Evolutionary conservation across 2,888 invertebrate genomes (phyloP).

Genomic region (Coronaproctus castanopsis): DNA sequence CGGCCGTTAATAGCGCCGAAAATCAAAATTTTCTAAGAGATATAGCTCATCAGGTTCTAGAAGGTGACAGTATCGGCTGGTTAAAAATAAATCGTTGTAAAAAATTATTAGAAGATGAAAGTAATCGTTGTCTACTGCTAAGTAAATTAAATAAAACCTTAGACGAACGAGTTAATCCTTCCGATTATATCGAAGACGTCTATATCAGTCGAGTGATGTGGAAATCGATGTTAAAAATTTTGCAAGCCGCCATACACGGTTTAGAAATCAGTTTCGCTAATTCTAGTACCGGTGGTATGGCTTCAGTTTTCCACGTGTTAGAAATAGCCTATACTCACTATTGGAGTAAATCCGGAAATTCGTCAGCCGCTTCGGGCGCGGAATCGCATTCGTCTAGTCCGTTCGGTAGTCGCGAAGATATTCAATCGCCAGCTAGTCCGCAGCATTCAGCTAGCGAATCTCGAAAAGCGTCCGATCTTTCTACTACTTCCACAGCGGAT

Average conservation of each 20-base stretch:
- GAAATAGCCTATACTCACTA: constrained; percentile 98
- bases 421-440: constrained; percentile 39
- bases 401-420: constrained; percentile 44
- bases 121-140: constrained; percentile 84
- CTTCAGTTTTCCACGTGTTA: constrained; percentile 85
- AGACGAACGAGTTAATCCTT: constrained; percentile 78
- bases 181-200: constrained; percentile 94
- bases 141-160: constrained; percentile 85
- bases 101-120: constrained; percentile 97
- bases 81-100: constrained; percentile 76
- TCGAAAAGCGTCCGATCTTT: constrained; percentile 47
- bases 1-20: constrained; percentile 39
- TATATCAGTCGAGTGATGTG: constrained; percentile 75
- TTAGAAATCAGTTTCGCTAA: constrained; percentile 79
- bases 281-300: constrained; percentile 91
- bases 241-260: constrained; percentile 74
- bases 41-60: constrained; percentile 60
- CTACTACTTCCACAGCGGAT: no score
- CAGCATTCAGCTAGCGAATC: constrained; percentile 35
- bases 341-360: constrained; percentile 60
- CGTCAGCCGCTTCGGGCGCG: constrained; percentile 33
- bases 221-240: constrained; percentile 88
- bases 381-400: constrained; percentile 40
- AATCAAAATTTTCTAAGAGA: constrained; percentile 89
- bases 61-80: constrained; percentile 93